phyloP scores from a whole-genome alignment of 2,888 invertebrate species.

The Drosophila infuscata region DNA sequence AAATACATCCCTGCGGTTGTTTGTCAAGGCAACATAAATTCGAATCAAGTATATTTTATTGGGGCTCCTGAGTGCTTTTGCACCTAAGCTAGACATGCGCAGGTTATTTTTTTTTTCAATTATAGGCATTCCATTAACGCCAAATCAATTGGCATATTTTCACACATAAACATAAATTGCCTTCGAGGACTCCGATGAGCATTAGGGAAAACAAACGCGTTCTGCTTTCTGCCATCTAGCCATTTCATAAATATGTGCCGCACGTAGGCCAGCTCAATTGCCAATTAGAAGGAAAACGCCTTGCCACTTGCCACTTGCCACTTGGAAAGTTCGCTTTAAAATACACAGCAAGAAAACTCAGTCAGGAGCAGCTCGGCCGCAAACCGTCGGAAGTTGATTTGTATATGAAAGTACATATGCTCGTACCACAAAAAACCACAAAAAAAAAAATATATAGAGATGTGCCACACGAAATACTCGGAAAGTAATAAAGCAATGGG shows the following conservation, averaged over 20 bases:
- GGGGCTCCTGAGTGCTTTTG: conserved; percentile 18
- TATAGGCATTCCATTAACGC: conserved; percentile 50
- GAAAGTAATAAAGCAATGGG: conserved; percentile 49
- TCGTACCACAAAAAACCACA: not conserved
- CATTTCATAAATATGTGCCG: conserved; percentile 72
- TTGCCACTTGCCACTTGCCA: conserved; percentile 59
- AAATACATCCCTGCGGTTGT: not conserved
- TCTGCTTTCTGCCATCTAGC: conserved; percentile 44
- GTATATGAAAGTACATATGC: conserved; percentile 65
- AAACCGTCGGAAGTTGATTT: conserved; percentile 79
- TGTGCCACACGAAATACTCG: conserved; percentile 15
- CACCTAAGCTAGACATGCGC: conserved; percentile 15
- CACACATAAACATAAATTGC: conserved; percentile 77
- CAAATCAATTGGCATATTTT: conserved; percentile 73
- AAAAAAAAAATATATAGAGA: not conserved
- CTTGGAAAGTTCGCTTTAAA: conserved; percentile 56
- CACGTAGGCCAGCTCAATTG: conserved; percentile 82
- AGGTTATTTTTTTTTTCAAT: conserved; percentile 49
- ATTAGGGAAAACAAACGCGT: conserved; percentile 61
- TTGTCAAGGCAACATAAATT: conserved; percentile 7
- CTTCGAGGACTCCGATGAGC: conserved; percentile 35
- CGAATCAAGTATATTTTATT: conserved; percentile 34
- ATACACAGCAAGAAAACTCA: conserved; percentile 27
- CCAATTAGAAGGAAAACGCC: conserved; percentile 78
- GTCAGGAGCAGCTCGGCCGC: conserved; percentile 33